Base-by-base conservation (phyloP, 2,888 invertebrate species). In the Sericinus montela region DNA sequence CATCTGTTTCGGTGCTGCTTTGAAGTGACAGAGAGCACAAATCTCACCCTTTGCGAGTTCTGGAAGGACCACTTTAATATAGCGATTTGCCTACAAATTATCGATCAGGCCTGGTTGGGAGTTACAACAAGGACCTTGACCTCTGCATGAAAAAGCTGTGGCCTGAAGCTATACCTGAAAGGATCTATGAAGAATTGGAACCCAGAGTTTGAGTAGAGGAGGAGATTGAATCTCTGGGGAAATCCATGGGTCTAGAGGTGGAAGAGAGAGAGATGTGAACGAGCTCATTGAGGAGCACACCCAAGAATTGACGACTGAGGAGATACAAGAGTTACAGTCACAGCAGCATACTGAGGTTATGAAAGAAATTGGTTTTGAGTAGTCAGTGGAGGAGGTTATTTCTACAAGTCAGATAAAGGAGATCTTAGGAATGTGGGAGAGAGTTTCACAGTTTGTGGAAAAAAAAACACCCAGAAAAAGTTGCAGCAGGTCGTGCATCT, bases 31-130 rank as follows among this genome's bases (percentile, higher is more conserved):
- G n/a, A n/a, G n/a, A n/a, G n/a, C n/a, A n/a, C n/a, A n/a, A n/a
- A n/a, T n/a, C n/a, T n/a, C n/a, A 65, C 63, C 40, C 59, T 67
- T 45, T 51, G 59, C 58, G 59, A 70, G 51, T 73, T 62, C 50
- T 68, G 69, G 65, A 71, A 68, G 52, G 53, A 69, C 5, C 59
- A 72, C 52, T 73, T 66, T 52, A 57, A 72, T 51, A 65, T 71
- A 51, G 45, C 60, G 32, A 43, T 49, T 23, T 61, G 57, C 54
- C 49, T 65, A 8, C 55, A 51, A 52, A 58, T 67, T 52, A 65
- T 68, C 49, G 60, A 63, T 54, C 45, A 56, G 49, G 35, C 35
- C 35, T 35, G 35, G 35, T 9, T 35, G 35, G 35, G 14, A 7
- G 35, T 35, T 35, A 35, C 10, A 35, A 35, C 35, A 9, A 35